Base-by-base conservation (phyloP, 2,797 vertebrate genomes). In the Percopsis omiscomaycus region DNA sequence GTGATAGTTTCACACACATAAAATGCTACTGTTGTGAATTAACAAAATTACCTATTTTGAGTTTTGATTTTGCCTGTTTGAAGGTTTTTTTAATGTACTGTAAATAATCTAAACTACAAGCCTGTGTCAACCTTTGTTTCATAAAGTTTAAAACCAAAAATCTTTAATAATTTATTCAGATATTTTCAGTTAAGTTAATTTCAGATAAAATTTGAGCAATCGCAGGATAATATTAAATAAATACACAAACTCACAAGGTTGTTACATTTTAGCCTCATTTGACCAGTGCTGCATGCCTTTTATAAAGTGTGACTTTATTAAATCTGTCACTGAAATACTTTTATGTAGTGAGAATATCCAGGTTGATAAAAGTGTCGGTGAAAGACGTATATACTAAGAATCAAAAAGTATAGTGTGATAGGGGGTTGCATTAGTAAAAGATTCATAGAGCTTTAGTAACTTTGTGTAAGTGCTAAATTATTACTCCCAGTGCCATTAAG, bases 251-350 rank as follows among this genome's bases (percentile, higher is more conserved):
- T 51, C 15, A 10, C 15, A 51, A 16, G 1, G 5, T 42, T 42
- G 37, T 42, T 42, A 42, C 37, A 42, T 42, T 42, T 6, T 42
- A 42, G 30, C 66, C 44, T 62, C 15, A 28, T 68, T 71, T 55
- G 9, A 48, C 46, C 44, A 56, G 29, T 51, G 50, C 12, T 29
- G 44, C 56, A 13, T 10, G 32, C 27, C 30, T 64, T 54, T 27
- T 71, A 42, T 50, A 46, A 70, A 77, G 75, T 47, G 50, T 64
- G 45, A 54, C 55, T 69, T 46, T 37, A 42, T 48, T 69, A 51
- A 66, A 69, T 69, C 55, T 44, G 48, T 69, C 50, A 67, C 11
- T 28, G 12, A 59, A 68, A 49, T 0, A 29, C 42, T 61, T 14
- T 51, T 13, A 61, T 0, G 0, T 28, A 11, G 32, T 5, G 32